Conservation (phyloP, 2,888 invertebrate genomes). For the Heliconius charithonia region DNA sequence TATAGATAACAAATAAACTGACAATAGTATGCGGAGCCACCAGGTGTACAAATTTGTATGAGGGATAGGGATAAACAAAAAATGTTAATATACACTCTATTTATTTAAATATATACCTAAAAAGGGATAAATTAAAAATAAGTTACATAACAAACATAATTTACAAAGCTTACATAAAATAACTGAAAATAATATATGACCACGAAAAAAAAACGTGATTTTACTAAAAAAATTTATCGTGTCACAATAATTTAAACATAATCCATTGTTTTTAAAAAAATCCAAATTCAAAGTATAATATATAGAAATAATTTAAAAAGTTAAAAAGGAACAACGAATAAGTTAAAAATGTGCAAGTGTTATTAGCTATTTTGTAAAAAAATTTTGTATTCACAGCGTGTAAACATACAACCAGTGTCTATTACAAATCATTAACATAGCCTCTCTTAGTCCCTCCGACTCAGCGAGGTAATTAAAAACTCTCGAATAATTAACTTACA, state of each 20-base stretch:
- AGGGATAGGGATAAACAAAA: conserved; percentile 44
- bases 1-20: neutral
- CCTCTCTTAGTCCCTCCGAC: conserved; percentile 59
- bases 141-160: conserved; percentile 58
- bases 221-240: conserved; percentile 51
- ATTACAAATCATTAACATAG: conserved; percentile 58
- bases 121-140: conserved; percentile 59
- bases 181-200: conserved; percentile 42
- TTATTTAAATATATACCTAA: conserved; percentile 63
- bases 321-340: conserved; percentile 39
- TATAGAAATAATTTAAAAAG: conserved; percentile 40
- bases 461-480: conserved; percentile 63
- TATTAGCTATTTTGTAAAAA: conserved; percentile 43
- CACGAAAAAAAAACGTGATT: conserved; percentile 64
- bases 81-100: conserved; percentile 54
- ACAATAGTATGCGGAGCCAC: neutral
- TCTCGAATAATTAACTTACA: conserved; percentile 68
- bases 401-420: conserved; percentile 43
- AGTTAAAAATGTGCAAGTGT: conserved; percentile 39
- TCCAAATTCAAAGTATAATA: conserved; percentile 35
- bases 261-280: neutral
- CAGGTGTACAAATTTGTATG: neutral
- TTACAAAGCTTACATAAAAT: conserved; percentile 48
- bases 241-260: conserved; percentile 17
- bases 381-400: conserved; percentile 39